Percentiles rank a stretch among this genome's conserved stretches.
These are phyloP conservation scores for Sinocyclocheilus maitianheensis DNA, from an alignment of 2,113 vertebrate genomes.

Conservation along the genomic window DNA sequence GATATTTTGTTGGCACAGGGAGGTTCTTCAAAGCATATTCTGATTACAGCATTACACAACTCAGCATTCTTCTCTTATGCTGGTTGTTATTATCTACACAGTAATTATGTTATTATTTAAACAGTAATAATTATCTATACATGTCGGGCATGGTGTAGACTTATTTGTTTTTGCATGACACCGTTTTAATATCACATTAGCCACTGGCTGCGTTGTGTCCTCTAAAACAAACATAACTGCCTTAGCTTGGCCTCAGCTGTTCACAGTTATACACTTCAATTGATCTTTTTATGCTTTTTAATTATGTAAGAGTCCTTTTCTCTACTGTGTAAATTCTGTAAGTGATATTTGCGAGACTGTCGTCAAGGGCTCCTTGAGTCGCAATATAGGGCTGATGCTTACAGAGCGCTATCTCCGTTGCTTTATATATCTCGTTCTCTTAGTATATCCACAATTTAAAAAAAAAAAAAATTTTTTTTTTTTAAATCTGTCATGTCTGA, in stretches of 20 bases:
- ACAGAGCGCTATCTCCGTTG: neutral
- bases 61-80: conserved; percentile 5
- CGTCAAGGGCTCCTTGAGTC: conserved; percentile 14
- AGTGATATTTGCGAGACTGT: conserved; percentile 16
- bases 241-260: neutral
- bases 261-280: neutral
- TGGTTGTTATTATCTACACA: neutral
- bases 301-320: neutral
- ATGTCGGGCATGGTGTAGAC: neutral
- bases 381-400: conserved; percentile 7
- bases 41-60: neutral
- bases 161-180: neutral
- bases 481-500: neutral
- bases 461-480: too few relatives aligned
- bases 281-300: conserved; percentile 7
- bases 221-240: conserved; percentile 25
- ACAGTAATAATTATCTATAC: neutral
- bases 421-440: conserved; percentile 9
- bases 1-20: conserved; percentile 19
- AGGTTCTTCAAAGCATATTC: conserved; percentile 12
- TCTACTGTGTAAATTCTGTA: neutral
- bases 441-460: too few relatives aligned
- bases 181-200: neutral
- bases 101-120: neutral
- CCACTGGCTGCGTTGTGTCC: conserved; percentile 19